Evolutionary conservation across 1,140 invertebrate species (phyloP).

Genomic region (Nephila pilipes): DNA sequence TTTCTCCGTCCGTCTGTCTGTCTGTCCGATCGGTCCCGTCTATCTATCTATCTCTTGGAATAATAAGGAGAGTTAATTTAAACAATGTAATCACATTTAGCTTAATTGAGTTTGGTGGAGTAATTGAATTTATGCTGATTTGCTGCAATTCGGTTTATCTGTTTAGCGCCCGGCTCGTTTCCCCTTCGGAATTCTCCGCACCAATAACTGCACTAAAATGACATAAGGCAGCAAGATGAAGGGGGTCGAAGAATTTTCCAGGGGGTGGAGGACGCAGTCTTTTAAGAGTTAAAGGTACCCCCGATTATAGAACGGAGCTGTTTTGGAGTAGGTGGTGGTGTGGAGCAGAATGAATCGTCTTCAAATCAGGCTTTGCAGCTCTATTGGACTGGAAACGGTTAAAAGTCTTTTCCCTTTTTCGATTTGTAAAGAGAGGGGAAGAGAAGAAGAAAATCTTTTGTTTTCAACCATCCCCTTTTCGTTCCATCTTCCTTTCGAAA

Average conservation of each 20-base stretch:
- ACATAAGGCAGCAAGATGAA: slow-evolving; percentile 71
- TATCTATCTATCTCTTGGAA: slow-evolving; percentile 75
- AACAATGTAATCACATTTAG: slow-evolving; percentile 78
- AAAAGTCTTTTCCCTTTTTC: slow-evolving; percentile 53
- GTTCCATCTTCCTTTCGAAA: slow-evolving; percentile 3
- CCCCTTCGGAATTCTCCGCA: slow-evolving; percentile 70
- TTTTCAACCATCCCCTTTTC: not conserved
- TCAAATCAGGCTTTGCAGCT: slow-evolving; percentile 69
- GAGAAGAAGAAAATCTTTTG: slow-evolving; percentile 1
- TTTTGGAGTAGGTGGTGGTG: not conserved
- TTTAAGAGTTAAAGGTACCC: slow-evolving; percentile 70
- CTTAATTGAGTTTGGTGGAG: slow-evolving; percentile 77
- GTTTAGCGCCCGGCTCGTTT: slow-evolving; percentile 69
- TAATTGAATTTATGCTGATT: slow-evolving; percentile 78
- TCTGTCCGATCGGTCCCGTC: slow-evolving; percentile 47
- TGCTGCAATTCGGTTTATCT: slow-evolving; percentile 77
- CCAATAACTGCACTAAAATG: slow-evolving; percentile 77
- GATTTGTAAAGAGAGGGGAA: not conserved
- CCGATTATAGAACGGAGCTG: slow-evolving; percentile 42
- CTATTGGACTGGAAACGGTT: slow-evolving; percentile 73
- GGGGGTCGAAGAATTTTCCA: not conserved
- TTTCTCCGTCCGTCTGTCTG: slow-evolving; percentile 22
- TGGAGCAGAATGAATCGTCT: slow-evolving; percentile 27
- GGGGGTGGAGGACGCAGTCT: not conserved
- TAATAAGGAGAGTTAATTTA: slow-evolving; percentile 78